phyloP scores from a whole-genome alignment of 2,113 vertebrate genomes.

The Eurypyga helias region DNA sequence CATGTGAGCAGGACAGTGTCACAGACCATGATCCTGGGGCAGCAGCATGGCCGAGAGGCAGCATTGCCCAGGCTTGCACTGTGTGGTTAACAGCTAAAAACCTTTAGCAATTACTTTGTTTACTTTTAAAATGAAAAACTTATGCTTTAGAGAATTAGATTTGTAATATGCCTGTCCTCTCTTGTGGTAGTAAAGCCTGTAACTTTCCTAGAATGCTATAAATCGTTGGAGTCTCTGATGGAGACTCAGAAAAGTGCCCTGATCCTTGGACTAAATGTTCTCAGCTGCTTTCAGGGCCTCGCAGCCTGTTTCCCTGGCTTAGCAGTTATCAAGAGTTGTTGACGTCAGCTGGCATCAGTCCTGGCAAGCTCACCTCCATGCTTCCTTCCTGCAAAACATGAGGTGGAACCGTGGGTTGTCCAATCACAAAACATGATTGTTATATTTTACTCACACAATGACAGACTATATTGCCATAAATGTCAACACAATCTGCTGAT shows the following conservation, averaged over 20 bases:
- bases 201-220: not conserved
- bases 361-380: not conserved
- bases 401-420: not conserved
- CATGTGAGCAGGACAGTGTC: not conserved
- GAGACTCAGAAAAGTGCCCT: not conserved
- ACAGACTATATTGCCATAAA: not conserved
- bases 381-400: not conserved
- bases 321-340: not conserved
- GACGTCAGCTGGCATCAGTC: not conserved
- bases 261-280: not conserved
- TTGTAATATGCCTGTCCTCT: not conserved
- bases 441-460: not conserved
- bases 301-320: not conserved
- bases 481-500: not conserved
- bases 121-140: not conserved
- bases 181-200: not conserved
- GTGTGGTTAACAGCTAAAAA: not conserved
- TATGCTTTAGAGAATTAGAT: not conserved
- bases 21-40: rapidly evolving
- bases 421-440: not conserved
- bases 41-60: rapidly evolving
- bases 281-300: not conserved
- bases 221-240: not conserved
- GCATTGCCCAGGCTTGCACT: not conserved
- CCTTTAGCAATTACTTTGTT: not conserved